These are phyloP conservation scores for Salvator merianae DNA, from an alignment of 2,113 vertebrate genomes.

Conservation along the genomic window DNA sequence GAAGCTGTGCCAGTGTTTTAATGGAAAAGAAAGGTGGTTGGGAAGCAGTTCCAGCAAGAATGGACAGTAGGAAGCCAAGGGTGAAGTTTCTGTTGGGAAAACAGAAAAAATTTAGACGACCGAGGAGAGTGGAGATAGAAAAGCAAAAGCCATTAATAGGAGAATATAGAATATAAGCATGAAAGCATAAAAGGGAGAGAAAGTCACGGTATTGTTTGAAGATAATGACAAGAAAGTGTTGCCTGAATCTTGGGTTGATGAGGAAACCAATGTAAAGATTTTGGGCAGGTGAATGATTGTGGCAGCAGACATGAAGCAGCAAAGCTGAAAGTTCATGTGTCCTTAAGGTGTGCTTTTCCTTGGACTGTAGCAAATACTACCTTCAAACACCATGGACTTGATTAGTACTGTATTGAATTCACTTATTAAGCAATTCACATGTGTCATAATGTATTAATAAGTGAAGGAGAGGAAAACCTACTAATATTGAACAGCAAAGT, in stretches of 20 bases:
- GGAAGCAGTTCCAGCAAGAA: too few relatives aligned
- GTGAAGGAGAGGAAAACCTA: background rate
- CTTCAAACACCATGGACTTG: background rate
- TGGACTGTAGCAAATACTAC: background rate
- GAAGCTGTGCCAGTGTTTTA: background rate
- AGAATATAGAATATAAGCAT: background rate
- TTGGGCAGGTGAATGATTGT: background rate
- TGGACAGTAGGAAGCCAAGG: too few relatives aligned
- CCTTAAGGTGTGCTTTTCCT: background rate
- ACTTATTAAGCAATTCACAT: background rate
- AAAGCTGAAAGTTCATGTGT: background rate
- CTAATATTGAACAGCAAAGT: background rate
- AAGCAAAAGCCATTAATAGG: background rate
- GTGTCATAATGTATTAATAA: background rate
- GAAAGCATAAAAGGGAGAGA: background rate
- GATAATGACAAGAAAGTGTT: background rate
- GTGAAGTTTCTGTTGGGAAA: background rate
- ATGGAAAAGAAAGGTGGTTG: background rate
- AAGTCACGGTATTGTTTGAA: background rate
- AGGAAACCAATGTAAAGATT: background rate
- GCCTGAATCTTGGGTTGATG: background rate
- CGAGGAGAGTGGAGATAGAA: background rate
- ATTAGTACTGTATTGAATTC: background rate
- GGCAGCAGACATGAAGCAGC: background rate
- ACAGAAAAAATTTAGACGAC: background rate